Base-by-base conservation (phyloP, 1,140 invertebrate genomes). In the Hylaeus anthracinus region DNA sequence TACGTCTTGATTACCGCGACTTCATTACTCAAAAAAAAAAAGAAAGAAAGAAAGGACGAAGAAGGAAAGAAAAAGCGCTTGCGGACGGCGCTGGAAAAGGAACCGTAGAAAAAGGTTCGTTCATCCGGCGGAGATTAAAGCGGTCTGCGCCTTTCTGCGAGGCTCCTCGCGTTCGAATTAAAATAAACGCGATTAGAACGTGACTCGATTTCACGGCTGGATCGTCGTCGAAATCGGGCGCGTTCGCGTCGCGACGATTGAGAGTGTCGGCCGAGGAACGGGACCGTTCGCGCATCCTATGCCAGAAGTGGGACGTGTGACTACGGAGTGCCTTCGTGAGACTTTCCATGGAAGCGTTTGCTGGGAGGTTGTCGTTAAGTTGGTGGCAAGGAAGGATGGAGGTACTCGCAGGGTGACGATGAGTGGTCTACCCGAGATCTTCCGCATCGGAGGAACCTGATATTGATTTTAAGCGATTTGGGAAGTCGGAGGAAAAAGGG, bases 151-250 rank as follows among this genome's bases (percentile, higher is more conserved):
- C 56, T 43, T 14, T 41, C 56, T 53, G 70, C 45, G 67, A 5
- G 15, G 15, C 12, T 48, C 12, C 48, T 39, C 66, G 41, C 15
- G 67, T 37, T 53, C 48, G 71, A 78, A 78, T 78, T 78, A 72
- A 78, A 78, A 78, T 78, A 78, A 78, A 78, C 76, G 76, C 67
- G 76, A 78, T 78, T 78, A 78, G 58, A 78, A 78, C 76, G 76
- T 78, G 76, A 78, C 76, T 78, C 76, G 76, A 78, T 78, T 78
- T 71, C 70, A 72, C 67, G 76, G 45, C 39, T 41, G 76, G 39
- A 63, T 63, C 51, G 66, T 45, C 37, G 56, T 14, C 12, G 37
- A 45, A 15, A 70, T 60, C 74, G 65, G n/a, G 74, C 14, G 8
- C 37, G 8, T 70, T 56, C 45, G 55, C 56, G 1, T 0, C 26